Conservation (phyloP, 2,797 vertebrate species). For the Neopelma chrysocephalum region DNA sequence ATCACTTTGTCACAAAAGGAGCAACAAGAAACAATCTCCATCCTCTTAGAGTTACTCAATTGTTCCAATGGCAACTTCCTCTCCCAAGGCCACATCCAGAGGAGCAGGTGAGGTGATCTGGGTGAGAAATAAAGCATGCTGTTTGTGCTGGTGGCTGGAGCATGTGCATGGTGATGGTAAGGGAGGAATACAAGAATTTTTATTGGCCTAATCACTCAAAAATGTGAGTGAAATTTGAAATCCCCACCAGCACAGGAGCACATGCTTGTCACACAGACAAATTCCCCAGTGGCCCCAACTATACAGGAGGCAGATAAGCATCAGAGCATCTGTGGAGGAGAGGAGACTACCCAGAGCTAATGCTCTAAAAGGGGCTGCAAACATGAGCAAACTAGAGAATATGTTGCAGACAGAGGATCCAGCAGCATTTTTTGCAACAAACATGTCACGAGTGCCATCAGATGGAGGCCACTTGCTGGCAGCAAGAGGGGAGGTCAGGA, state of each 20-base stretch:
- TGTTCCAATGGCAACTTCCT: not conserved
- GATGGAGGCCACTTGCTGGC: not conserved
- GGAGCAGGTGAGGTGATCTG: not conserved
- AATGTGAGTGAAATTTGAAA: not conserved
- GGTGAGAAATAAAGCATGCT: not conserved
- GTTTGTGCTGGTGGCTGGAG: not conserved
- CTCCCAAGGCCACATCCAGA: not conserved
- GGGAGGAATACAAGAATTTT: not conserved
- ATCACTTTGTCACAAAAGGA: not conserved
- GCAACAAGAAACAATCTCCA: not conserved
- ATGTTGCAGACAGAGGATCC: not conserved
- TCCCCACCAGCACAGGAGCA: not conserved
- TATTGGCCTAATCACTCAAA: not conserved
- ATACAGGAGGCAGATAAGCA: not conserved
- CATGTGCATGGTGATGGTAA: not conserved
- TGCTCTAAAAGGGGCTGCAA: not conserved
- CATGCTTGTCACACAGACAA: accelerated
- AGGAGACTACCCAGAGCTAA: not conserved
- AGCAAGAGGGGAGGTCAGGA: not conserved
- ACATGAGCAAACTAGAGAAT: not conserved
- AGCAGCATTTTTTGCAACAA: not conserved
- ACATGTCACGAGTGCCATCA: too few species aligned
- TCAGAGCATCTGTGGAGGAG: not conserved
- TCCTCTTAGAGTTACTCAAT: not conserved
- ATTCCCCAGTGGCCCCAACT: not conserved